These are phyloP conservation scores for Archaeoteleia sp. DNA, from an alignment of 2,888 invertebrate genomes.

Conservation along the genomic window DNA sequence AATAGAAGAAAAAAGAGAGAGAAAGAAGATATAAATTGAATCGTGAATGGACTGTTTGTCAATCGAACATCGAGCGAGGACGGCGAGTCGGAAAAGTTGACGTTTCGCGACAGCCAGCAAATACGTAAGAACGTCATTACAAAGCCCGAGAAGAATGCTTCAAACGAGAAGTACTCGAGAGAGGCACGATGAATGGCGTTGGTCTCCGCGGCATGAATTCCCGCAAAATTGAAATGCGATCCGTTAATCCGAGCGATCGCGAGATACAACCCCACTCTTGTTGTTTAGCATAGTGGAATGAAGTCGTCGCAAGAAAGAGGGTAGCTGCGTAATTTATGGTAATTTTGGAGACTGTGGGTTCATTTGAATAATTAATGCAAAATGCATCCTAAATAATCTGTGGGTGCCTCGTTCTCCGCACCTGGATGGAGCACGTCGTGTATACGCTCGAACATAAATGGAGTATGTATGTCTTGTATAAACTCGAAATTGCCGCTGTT, in stretches of 20 bases:
- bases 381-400: constrained; percentile 71
- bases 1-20: too few relatives aligned
- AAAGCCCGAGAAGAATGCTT: too few relatives aligned
- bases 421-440: constrained; percentile 62
- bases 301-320: constrained; percentile 55
- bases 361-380: constrained; percentile 74
- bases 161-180: constrained; percentile 3
- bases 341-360: constrained; percentile 64
- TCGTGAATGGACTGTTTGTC: constrained; percentile 1
- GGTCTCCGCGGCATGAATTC: constrained; percentile 26
- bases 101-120: background rate
- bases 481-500: constrained; percentile 66
- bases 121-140: background rate
- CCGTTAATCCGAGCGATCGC: constrained; percentile 46
- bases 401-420: constrained; percentile 67
- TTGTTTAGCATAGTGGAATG: constrained; percentile 50
- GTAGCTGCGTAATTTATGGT: constrained; percentile 66
- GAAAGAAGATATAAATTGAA: too few relatives aligned
- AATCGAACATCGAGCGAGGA: constrained; percentile 6
- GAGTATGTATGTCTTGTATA: constrained; percentile 55
- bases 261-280: constrained; percentile 9
- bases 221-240: constrained; percentile 58
- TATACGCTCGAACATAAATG: constrained; percentile 54
- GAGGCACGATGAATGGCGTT: background rate
- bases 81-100: constrained; percentile 7